Base-by-base conservation (phyloP, 2,888 invertebrate genomes). In the Phengaris arion region DNA sequence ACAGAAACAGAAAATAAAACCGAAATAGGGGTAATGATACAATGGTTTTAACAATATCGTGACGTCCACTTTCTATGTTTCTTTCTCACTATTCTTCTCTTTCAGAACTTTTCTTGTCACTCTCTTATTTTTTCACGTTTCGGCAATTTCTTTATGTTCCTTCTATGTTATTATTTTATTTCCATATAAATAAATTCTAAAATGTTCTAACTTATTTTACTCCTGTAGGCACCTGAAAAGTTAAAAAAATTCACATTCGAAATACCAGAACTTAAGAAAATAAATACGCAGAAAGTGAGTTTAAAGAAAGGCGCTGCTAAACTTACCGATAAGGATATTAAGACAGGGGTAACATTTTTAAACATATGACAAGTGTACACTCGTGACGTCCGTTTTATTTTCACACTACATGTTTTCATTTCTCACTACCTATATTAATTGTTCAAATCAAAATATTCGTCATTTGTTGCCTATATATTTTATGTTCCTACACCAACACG, bases 1-100 rank as follows among this genome's bases (percentile, higher is more conserved):
- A 87, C 89, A 79, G 83, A 82, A 76, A 78, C 84, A 46, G 68
- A 82, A 79, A 85, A 82, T 82, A 84, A 85, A 79, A 84, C 79
- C 79, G 79, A 83, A 55, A 82, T 84, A 78, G 88, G 86, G 93
- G 93, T 93, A 93, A 92, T 85, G 82, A 83, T 78, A 81, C 80
- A 85, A 77, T 76, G 70, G 54, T 78, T 74, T 77, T 76, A 76
- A 79, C 75, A 75, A 78, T 74, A 52, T 73, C 74, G 79, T 78
- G 79, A 76, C 80, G 77, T 78, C 79, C 75, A 77, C 75, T 74
- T 69, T 77, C 75, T 70, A 13, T 22, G 48, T 70, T 12, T 75
- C 75, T 75, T 48, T 55, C 22, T 69, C 48, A n/a, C 48, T 48
- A 4, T 48, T 70, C 75, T 70, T 46, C 12, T 72, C 7, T 8